Percentiles rank a stretch among this genome's conserved stretches.
These are phyloP conservation scores for Mirounga angustirostris DNA, from an alignment of 2,113 vertebrate species.

Conservation along the genomic window DNA sequence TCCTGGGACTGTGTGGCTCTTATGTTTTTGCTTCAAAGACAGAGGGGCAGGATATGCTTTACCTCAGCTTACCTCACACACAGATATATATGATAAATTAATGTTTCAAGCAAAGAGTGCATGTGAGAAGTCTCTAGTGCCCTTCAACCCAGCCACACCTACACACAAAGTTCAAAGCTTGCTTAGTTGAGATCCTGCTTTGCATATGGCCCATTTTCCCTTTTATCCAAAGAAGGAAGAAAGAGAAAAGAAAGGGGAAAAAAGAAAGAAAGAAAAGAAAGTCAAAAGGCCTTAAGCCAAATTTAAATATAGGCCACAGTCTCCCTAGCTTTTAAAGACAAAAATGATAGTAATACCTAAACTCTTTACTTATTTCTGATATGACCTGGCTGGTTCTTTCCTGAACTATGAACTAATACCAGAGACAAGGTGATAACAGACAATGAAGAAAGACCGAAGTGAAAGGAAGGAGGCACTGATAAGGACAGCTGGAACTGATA, in stretches of 20 bases:
- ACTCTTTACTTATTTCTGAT: background rate
- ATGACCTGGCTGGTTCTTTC: background rate
- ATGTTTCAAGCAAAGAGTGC: rapidly evolving
- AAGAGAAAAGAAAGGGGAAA: rapidly evolving
- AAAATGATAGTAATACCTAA: background rate
- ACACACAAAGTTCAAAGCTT: background rate
- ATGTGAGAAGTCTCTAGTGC: rapidly evolving
- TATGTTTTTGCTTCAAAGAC: background rate
- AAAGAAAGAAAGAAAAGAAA: background rate
- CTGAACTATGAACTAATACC: background rate
- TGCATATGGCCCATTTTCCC: background rate
- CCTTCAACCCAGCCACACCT: background rate
- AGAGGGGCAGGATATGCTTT: background rate
- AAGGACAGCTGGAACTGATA: background rate
- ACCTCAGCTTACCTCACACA: background rate
- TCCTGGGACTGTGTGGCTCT: background rate
- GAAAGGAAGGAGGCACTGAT: background rate
- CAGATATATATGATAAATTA: background rate
- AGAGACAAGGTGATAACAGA: background rate
- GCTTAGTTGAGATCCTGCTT: background rate
- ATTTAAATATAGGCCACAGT: background rate
- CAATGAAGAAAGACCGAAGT: background rate
- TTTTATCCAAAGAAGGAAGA: background rate
- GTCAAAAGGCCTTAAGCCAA: background rate
- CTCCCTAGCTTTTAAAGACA: background rate